Base-by-base conservation (phyloP, 2,888 invertebrate genomes). In the Plusia festucae region DNA sequence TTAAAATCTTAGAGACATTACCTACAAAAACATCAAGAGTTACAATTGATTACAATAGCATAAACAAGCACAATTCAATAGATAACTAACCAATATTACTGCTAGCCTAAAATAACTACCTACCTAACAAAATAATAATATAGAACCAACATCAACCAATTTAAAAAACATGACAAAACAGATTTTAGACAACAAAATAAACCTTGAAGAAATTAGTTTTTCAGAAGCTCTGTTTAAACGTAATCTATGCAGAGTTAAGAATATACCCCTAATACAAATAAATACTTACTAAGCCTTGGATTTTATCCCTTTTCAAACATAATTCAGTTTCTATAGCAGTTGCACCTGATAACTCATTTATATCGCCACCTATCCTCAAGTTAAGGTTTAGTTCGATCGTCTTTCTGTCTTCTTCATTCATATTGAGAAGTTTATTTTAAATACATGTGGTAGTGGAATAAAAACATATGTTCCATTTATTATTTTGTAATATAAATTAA, bases 311-410 rank as follows among this genome's bases (percentile, higher is more conserved):
- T 70, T 85, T 88, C 5, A 61, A 58, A 11, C 82, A 49, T 58
- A 93, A 80, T 70, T 93, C 91, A 74, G 79, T 83, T 86, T 93
- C 89, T 70, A 91, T 59, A 60, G 86, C 81, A 65, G 86, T 84
- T 30, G 90, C 86, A 68, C 77, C 81, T 15, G 70, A 62, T 71
- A 93, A 83, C 73, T 92, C 88, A 75, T 90, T 90, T 32, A 94
- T 88, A 85, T 95, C 93, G 57, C 83, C 79, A 34, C 94, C 95
- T 73, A 95, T 89, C 82, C 85, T 89, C 32, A 87, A 64, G 79
- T 93, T 93, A 24, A 94, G 83, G 64, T 88, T 90, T 84, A 93
- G 91, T 85, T 96, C 92, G 81, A 96, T 94, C 78, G 86, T 89
- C 82, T 91, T 93, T 86, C 94, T 95, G 1, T 86, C 79, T 46